These are phyloP conservation scores for Lycaon pictus DNA, from an alignment of 2,113 vertebrate genomes.

Conservation along the genomic window DNA sequence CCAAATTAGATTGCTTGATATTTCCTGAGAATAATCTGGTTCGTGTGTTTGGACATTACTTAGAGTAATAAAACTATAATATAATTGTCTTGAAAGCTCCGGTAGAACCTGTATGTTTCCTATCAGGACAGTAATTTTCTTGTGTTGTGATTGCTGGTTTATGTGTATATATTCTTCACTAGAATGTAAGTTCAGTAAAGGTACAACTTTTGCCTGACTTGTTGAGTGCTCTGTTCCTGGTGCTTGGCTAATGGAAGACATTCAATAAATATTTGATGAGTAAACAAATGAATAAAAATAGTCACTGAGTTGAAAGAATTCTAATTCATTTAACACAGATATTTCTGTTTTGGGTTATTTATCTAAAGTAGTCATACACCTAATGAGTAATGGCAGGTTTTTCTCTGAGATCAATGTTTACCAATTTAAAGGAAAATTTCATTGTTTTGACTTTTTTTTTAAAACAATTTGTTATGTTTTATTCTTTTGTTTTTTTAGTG, in stretches of 20 bases:
- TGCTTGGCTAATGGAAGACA: not conserved
- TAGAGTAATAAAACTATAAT: not conserved
- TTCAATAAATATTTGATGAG: constrained; percentile 33
- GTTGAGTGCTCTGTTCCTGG: constrained; percentile 19
- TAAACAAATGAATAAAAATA: not conserved
- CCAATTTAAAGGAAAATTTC: constrained; percentile 38
- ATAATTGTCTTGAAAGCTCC: not conserved
- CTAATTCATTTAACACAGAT: constrained; percentile 33
- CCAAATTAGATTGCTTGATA: not conserved
- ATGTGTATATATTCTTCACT: not conserved
- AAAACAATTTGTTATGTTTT: not conserved
- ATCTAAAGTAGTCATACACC: not conserved
- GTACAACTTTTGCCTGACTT: not conserved
- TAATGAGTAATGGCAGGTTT: not conserved
- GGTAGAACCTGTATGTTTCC: not conserved
- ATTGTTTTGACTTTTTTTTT: not conserved
- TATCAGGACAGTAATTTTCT: not conserved
- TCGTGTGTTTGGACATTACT: not conserved
- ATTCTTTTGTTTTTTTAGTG: not conserved
- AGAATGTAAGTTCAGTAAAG: not conserved
- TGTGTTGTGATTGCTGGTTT: constrained; percentile 10
- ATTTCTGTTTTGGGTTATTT: constrained; percentile 36
- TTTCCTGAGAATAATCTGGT: constrained; percentile 45
- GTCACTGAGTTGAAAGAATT: not conserved
- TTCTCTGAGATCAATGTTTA: not conserved